These are phyloP conservation scores for Perithous albicinctus DNA, from an alignment of 2,888 invertebrate species.

Conservation along the genomic window DNA sequence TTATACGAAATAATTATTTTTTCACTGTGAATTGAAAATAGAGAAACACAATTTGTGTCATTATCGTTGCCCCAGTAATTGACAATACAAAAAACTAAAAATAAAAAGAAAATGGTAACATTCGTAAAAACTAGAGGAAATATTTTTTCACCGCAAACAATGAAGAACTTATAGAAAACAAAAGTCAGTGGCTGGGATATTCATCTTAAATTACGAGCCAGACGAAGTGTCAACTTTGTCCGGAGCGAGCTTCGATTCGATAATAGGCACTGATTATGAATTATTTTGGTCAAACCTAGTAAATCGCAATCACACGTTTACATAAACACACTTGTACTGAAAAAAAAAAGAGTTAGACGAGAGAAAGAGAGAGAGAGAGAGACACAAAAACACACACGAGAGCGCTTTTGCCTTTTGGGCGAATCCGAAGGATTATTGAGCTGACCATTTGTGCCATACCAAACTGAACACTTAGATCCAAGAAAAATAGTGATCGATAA, in stretches of 20 bases:
- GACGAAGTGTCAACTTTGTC: background rate
- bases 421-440: conserved; percentile 73
- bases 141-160: conserved; percentile 29
- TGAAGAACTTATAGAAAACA: background rate
- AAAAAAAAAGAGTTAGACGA: background rate
- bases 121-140: conserved; percentile 22
- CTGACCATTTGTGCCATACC: conserved; percentile 80
- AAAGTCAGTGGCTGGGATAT: background rate
- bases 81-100: conserved; percentile 13
- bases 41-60: background rate
- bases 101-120: conserved; percentile 6
- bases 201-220: conserved; percentile 4
- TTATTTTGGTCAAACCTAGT: conserved; percentile 36
- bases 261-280: conserved; percentile 1
- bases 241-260: conserved; percentile 3
- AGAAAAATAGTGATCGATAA: conserved; percentile 53
- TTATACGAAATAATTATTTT: background rate
- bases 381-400: too few species aligned
- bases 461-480: conserved; percentile 69
- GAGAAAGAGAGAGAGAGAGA: background rate
- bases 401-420: conserved; percentile 16
- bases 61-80: background rate
- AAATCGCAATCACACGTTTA: conserved; percentile 51
- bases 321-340: conserved; percentile 26
- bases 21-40: background rate